A percentile compares a stretch with the other conserved stretches of the same genome.
Evolutionary conservation across 2,797 vertebrate species (phyloP).

Genomic region (Monodelphis domestica): DNA sequence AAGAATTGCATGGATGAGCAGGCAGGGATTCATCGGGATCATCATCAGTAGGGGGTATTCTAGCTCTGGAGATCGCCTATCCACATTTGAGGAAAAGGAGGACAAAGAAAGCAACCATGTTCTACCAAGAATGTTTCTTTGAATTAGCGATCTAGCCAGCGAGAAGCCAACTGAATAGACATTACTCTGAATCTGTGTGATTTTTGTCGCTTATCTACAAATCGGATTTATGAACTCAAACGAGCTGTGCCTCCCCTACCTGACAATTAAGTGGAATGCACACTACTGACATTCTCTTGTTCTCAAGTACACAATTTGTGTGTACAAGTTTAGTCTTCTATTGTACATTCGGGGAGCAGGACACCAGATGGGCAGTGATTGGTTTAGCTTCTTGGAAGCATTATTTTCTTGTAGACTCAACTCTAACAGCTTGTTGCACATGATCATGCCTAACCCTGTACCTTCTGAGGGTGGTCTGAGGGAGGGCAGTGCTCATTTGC

Average conservation of each 20-base stretch:
- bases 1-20: neutral
- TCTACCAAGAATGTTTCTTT: neutral
- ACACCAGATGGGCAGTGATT: neutral
- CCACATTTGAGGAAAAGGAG: conserved; percentile 13
- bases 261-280: conserved; percentile 15
- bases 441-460: neutral
- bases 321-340: neutral
- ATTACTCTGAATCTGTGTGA: neutral
- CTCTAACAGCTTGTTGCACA: neutral
- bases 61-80: neutral
- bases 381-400: neutral
- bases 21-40: neutral
- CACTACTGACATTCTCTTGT: neutral
- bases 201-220: neutral
- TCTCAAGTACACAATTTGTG: neutral
- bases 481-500: neutral
- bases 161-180: neutral
- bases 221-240: neutral
- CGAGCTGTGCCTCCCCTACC: neutral
- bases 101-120: neutral
- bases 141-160: neutral
- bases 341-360: neutral
- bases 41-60: neutral
- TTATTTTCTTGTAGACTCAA: neutral
- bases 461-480: neutral